A percentile compares a stretch with the other conserved stretches of the same genome.
Conservation (phyloP, 2,113 vertebrate genomes). For the Leptobrachium leishanense region DNA sequence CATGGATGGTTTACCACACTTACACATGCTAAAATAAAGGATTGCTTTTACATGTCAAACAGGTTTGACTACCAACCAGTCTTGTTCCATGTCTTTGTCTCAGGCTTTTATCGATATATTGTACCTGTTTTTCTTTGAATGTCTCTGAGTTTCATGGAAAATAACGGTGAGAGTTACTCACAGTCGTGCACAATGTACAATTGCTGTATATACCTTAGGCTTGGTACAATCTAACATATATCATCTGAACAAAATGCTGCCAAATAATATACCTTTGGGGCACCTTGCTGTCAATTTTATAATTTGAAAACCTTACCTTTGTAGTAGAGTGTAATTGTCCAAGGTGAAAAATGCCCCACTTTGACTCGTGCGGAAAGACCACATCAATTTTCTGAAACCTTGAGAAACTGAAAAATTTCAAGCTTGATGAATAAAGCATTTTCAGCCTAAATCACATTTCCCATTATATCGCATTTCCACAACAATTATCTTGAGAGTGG, state of each 20-base stretch:
- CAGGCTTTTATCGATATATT: background rate
- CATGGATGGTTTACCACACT: too few species aligned
- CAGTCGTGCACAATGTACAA: slow-evolving; percentile 10
- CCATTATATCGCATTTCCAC: background rate
- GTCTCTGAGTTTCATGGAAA: background rate
- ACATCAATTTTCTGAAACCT: slow-evolving; percentile 1
- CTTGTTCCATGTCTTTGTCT: background rate
- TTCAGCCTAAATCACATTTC: background rate
- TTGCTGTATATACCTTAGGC: slow-evolving; percentile 32
- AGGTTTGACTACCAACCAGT: too few species aligned
- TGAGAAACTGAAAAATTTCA: background rate
- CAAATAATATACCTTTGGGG: slow-evolving; percentile 32
- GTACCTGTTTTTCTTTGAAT: background rate
- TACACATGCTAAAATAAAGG: too few species aligned
- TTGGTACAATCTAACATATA: slow-evolving; percentile 11
- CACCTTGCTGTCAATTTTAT: slow-evolving; percentile 23
- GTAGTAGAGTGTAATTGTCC: slow-evolving; percentile 22
- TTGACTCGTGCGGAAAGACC: slow-evolving; percentile 1
- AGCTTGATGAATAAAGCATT: background rate
- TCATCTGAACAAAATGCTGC: slow-evolving; percentile 30
- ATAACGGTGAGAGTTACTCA: slow-evolving; percentile 5
- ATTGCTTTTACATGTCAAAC: too few species aligned
- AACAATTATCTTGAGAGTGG: background rate
- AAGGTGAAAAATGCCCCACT: slow-evolving; percentile 3
- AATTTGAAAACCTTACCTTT: slow-evolving; percentile 25